phyloP scores from a whole-genome alignment of 2,113 vertebrate genomes.

The Ranitomeya imitator region DNA sequence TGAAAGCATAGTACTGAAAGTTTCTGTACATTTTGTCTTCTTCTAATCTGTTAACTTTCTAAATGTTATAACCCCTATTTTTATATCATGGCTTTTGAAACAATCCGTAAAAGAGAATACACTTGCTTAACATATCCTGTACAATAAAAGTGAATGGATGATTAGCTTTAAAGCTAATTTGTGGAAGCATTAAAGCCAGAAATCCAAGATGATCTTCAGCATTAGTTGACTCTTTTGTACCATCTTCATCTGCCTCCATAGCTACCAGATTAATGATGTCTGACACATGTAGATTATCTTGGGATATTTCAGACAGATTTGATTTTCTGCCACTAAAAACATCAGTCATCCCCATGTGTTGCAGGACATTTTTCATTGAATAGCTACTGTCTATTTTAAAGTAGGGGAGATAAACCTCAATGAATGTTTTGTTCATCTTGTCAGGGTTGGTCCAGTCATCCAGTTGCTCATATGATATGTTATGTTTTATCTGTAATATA shows the following conservation, averaged over 20 bases:
- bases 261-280: neutral
- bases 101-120: constrained; percentile 6
- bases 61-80: neutral
- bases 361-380: neutral
- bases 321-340: constrained; percentile 21
- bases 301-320: neutral
- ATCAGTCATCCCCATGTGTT: constrained; percentile 25
- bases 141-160: constrained; percentile 13
- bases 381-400: constrained; percentile 16
- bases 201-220: neutral
- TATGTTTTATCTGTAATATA: constrained; percentile 12
- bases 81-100: constrained; percentile 8
- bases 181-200: neutral
- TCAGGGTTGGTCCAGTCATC: constrained; percentile 4
- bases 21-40: too few species aligned
- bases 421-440: neutral
- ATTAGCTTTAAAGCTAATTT: neutral
- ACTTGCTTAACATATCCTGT: neutral
- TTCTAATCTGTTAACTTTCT: too few species aligned
- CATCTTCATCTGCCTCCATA: constrained; percentile 26
- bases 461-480: neutral
- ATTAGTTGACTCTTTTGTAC: neutral
- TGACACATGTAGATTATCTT: neutral
- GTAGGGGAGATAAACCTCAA: neutral
- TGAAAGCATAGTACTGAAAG: too few species aligned